Evolutionary conservation across 2,888 invertebrate genomes (phyloP).

Genomic region (Carpatolechia fugitivella): DNA sequence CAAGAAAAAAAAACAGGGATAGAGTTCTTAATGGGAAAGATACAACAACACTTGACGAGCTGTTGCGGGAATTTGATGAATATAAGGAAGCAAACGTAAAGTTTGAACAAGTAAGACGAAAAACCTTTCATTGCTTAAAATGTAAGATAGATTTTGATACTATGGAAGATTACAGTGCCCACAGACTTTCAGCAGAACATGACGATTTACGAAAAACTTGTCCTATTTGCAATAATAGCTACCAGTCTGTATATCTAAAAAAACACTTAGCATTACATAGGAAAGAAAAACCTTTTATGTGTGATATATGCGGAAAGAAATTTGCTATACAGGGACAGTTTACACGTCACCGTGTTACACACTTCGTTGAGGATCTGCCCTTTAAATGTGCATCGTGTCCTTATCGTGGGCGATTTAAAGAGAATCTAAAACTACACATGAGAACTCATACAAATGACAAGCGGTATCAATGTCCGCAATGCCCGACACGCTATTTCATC

Average conservation of each 20-base stretch:
- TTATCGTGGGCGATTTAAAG: slow-evolving; percentile 59
- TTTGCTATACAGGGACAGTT: slow-evolving; percentile 52
- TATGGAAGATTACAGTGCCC: slow-evolving; percentile 50
- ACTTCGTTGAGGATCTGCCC: slow-evolving; percentile 35
- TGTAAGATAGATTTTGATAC: slow-evolving; percentile 53
- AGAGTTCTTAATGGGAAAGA: neutral
- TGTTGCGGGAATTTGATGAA: slow-evolving; percentile 24
- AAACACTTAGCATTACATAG: slow-evolving; percentile 54
- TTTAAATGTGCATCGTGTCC: slow-evolving; percentile 39
- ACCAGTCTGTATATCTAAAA: slow-evolving; percentile 50
- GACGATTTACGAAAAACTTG: slow-evolving; percentile 52
- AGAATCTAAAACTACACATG: slow-evolving; percentile 69
- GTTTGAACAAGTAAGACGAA: neutral
- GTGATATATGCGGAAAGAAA: slow-evolving; percentile 67
- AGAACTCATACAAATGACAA: slow-evolving; percentile 65
- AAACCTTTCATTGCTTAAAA: slow-evolving; percentile 38
- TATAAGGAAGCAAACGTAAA: slow-evolving; percentile 24
- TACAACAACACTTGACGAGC: neutral
- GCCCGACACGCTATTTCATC: slow-evolving; percentile 59
- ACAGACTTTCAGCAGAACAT: slow-evolving; percentile 53
- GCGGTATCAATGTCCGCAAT: slow-evolving; percentile 61
- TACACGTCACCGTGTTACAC: slow-evolving; percentile 55
- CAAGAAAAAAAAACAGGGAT: slow-evolving; percentile 14
- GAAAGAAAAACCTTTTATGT: slow-evolving; percentile 43
- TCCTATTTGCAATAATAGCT: slow-evolving; percentile 55